Evolutionary conservation across 2,113 vertebrate genomes (phyloP), one percentile per base, ranked within the genome.

Genomic region (Podocnemis expansa): DNA sequence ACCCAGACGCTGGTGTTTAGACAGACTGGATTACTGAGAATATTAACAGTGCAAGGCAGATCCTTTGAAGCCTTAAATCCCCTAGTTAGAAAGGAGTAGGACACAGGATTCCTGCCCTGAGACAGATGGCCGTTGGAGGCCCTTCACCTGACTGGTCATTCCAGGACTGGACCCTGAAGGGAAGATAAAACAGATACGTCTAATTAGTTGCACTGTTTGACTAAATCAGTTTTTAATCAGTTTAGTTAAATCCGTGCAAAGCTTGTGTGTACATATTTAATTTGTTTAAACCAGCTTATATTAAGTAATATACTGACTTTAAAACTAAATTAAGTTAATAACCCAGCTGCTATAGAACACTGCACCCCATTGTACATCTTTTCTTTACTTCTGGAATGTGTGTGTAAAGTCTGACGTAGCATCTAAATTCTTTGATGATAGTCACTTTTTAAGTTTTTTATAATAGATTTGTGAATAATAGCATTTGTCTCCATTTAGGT

Each of bases 391-490:
- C 43, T 51, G 73, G 55, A 52, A 22, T 22, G 22, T n/a, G 63
- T 82, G 51, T 78, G 76, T 22, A 85, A 95, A 91, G 94, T 91
- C 82, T 88, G 56, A 45, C 78, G 82, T 47, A 54, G 41, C 2
- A 1, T n/a, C 0, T 4, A 89, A 38, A 55, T 95, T 85, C 76
- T 73, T 78, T 2, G 3, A 63, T 73, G 89, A 87, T 8, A 11
- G n/a, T 19, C 54, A 89, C 14, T 82, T 91, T 43, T 58, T 84
- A 84, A 90, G 90, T 82, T 38, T n/a, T 93, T 93, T 93, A 58
- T 67, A 78, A 51, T 25, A 75, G 73, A 85, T 80, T 90, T 93
- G 87, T 84, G 93, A 95, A 80, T 91, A 94, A 80, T 56, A 92
- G 78, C 45, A 38, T 89, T 45, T 89, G 70, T 8, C 34, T 92